Evolutionary conservation across 2,888 invertebrate genomes (phyloP), one percentile per base, ranked within the genome.

Genomic region (Sphaerophoria rueppellii): DNA sequence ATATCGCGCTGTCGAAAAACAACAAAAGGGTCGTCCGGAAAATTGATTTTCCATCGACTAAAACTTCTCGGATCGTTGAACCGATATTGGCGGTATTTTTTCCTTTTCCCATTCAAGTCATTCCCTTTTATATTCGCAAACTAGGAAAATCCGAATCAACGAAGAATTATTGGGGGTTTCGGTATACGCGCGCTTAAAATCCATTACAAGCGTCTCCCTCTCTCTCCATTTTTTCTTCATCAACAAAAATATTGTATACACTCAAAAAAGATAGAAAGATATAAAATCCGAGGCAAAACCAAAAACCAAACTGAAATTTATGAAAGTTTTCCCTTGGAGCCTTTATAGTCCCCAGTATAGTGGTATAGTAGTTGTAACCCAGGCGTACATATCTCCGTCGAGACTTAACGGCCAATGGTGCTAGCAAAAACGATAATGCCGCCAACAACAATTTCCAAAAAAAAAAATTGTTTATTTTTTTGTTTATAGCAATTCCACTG

Each of bases 31-130:
- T 82, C 77, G 72, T 52, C 57, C 77, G 77, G 67, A 77, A 82
- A 82, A 82, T 82, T 82, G 82, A 82, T 82, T 82, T 73, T 65
- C 54, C 70, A 74, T 78, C 74, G 63, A 60, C 50, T 46, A 82
- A 78, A 74, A 78, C 72, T 82, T 82, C 73, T 73, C 82, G 82
- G 82, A 77, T 82, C 82, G 73, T 73, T 77, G 82, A 82, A 82
- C 77, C 61, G 61, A 72, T 61, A 60, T 50, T 24, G 24, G 24
- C 24, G 24, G 24, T 40, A 43, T 43, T 11, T 40, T 6, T 7
- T 35, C 35, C 50, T 50, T 50, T 35, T 12, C 67, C 16, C 46
- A 43, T 40, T 9, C 43, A 43, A 43, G 9, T 43, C 9, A 4
- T 43, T 9, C 43, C 9, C 6, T 4, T 43, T 9, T 43, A 11